Conservation (phyloP, 2,797 vertebrate genomes). For the Bradypodion pumilum region DNA sequence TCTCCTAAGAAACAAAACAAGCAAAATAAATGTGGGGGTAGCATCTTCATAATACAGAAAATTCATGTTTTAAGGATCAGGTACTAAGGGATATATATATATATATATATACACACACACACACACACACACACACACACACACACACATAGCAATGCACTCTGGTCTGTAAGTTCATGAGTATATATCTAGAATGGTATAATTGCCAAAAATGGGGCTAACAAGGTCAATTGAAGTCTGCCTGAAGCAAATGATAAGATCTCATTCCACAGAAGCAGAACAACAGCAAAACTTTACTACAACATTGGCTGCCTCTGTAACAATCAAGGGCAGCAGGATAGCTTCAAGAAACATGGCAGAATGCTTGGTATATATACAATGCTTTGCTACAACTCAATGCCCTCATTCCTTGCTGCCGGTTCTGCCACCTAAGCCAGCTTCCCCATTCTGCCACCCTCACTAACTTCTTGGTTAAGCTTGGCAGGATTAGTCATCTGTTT, state of each 20-base stretch:
- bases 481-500: not conserved
- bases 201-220: not conserved
- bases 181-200: not conserved
- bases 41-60: slow-evolving; percentile 4
- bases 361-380: too few species aligned
- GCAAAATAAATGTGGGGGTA: not conserved
- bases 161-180: not conserved
- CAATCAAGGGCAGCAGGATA: too few species aligned
- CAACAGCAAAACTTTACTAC: not conserved
- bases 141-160: too few species aligned
- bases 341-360: too few species aligned
- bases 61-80: not conserved
- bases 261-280: not conserved
- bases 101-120: too few species aligned
- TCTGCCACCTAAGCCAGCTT: too few species aligned
- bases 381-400: too few species aligned
- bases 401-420: too few species aligned
- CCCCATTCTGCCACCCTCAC: not conserved
- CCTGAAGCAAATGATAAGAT: not conserved
- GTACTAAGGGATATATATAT: not conserved
- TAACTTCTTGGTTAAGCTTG: not conserved
- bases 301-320: too few species aligned
- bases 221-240: not conserved
- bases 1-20: not conserved
- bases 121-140: too few species aligned